Percentiles rank a stretch among this genome's conserved stretches.
phyloP scores from a whole-genome alignment of 2,797 vertebrate species.

The Sebastes goodei region DNA sequence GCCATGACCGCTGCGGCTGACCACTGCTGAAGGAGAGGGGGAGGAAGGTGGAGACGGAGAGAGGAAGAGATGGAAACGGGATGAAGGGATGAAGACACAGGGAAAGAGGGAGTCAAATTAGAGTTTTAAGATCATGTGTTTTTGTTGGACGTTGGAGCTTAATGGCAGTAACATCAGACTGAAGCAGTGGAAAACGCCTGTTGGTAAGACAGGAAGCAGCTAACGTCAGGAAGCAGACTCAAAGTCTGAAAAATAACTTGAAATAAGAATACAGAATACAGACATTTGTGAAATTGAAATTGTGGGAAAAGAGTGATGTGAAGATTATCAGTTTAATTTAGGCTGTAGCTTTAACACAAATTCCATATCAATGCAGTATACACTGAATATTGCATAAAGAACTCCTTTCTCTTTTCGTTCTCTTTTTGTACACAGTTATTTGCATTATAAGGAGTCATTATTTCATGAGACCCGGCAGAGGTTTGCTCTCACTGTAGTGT shows the following conservation, averaged over 20 bases:
- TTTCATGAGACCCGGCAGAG: background rate
- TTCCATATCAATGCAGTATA: background rate
- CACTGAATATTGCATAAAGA: background rate
- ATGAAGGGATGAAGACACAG: background rate
- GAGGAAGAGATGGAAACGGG: background rate
- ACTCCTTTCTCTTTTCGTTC: background rate
- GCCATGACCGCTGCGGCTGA: slow-evolving; percentile 80
- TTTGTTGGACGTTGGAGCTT: background rate
- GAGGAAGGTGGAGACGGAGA: background rate
- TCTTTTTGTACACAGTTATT: background rate
- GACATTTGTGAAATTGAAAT: background rate
- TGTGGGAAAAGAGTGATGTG: background rate
- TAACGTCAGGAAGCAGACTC: background rate
- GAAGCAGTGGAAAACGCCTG: background rate
- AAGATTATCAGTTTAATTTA: background rate
- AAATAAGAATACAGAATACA: background rate
- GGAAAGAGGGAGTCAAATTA: slow-evolving; percentile 9
- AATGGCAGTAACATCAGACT: background rate
- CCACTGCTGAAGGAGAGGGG: slow-evolving; percentile 67
- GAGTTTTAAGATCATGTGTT: slow-evolving; percentile 5
- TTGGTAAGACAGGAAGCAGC: background rate
- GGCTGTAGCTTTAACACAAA: background rate
- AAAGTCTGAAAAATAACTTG: background rate
- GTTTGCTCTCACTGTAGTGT: background rate
- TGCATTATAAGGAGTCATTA: background rate